Percentiles rank a stretch among this genome's conserved stretches.
phyloP scores from a whole-genome alignment of 2,888 invertebrate species.

The Ypsolopha sequella region DNA sequence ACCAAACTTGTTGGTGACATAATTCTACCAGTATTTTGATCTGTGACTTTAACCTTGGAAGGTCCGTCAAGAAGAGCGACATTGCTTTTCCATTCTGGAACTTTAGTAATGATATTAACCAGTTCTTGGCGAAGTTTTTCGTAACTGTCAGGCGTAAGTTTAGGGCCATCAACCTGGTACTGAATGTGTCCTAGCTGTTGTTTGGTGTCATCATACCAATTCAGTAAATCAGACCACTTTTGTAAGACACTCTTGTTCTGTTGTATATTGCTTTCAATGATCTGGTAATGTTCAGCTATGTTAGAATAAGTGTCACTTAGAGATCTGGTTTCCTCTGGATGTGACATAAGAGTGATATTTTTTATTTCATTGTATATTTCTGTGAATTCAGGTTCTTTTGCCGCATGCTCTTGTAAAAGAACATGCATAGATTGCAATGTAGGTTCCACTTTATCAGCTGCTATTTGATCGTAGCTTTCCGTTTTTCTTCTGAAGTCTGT shows the following conservation, averaged over 20 bases:
- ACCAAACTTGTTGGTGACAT: slow-evolving; percentile 80
- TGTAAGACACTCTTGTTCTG: slow-evolving; percentile 81
- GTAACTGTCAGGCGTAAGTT: slow-evolving; percentile 78
- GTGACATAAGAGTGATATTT: slow-evolving; percentile 76
- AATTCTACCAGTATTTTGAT: slow-evolving; percentile 77
- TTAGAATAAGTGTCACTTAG: slow-evolving; percentile 82
- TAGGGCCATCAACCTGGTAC: slow-evolving; percentile 83
- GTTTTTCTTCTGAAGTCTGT: slow-evolving; percentile 78
- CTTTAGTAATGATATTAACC: slow-evolving; percentile 74
- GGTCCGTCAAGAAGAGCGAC: slow-evolving; percentile 77
- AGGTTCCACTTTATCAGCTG: slow-evolving; percentile 84
- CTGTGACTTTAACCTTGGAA: slow-evolving; percentile 76
- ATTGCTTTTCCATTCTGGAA: slow-evolving; percentile 78
- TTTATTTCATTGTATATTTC: slow-evolving; percentile 88
- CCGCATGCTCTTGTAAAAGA: slow-evolving; percentile 86
- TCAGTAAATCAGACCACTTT: slow-evolving; percentile 86
- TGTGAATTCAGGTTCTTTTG: slow-evolving; percentile 83
- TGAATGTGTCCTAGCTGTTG: slow-evolving; percentile 85
- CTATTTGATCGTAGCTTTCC: slow-evolving; percentile 84
- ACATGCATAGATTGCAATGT: slow-evolving; percentile 84
- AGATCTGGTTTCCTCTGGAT: slow-evolving; percentile 80
- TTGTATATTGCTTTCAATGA: slow-evolving; percentile 79
- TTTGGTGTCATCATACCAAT: slow-evolving; percentile 84
- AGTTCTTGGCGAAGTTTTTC: slow-evolving; percentile 78
- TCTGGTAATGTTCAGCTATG: slow-evolving; percentile 82